phyloP scores from a whole-genome alignment of 2,797 vertebrate genomes.

The Catharus ustulatus region DNA sequence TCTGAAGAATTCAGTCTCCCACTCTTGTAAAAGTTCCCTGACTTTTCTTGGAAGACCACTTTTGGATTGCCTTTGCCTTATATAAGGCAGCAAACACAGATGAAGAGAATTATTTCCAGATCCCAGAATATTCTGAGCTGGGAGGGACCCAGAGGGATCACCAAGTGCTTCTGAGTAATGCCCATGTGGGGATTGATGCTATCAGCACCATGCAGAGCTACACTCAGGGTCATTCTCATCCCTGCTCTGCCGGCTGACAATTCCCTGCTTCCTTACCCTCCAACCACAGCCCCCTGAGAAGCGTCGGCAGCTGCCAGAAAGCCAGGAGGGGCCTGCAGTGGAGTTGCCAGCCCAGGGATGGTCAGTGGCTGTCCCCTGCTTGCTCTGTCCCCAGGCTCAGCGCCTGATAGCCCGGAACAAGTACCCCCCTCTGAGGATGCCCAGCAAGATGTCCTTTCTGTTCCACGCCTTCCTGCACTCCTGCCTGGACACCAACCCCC shows the following conservation, averaged over 20 bases:
- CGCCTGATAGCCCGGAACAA: conserved; percentile 80
- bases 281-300: background rate
- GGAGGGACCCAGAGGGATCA: background rate
- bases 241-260: background rate
- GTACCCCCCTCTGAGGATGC: background rate
- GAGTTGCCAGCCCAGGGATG: background rate
- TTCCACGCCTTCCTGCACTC: conserved; percentile 89
- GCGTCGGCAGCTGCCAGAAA: background rate
- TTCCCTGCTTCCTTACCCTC: background rate
- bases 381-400: conserved; percentile 76
- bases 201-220: background rate
- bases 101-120: background rate
- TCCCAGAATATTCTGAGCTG: background rate
- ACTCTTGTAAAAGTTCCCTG: background rate
- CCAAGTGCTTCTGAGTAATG: background rate
- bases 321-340: background rate
- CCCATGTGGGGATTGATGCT: background rate
- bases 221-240: background rate
- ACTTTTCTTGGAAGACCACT: background rate
- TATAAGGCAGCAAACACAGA: background rate
- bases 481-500: conserved; percentile 89
- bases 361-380: background rate
- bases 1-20: background rate
- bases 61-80: background rate
- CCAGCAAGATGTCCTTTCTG: background rate